phyloP scores from a whole-genome alignment of 2,888 invertebrate genomes.

The Euzetes globulus region DNA sequence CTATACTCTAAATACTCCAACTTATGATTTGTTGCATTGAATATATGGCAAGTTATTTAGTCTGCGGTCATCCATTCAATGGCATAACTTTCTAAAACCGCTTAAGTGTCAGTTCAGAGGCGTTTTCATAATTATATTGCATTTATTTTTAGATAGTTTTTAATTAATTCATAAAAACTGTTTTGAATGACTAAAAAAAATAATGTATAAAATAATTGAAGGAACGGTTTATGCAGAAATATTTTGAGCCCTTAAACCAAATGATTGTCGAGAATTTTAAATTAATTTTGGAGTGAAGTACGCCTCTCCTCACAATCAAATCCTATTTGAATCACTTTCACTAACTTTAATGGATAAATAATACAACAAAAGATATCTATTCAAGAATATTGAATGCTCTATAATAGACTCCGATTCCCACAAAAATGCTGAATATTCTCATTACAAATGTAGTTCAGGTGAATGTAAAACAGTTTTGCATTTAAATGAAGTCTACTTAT shows the following conservation, averaged over 20 bases:
- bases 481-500: no score
- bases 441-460: not conserved
- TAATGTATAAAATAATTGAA: no score
- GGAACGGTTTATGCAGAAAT: no score
- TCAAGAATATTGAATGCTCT: not conserved
- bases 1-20: not conserved
- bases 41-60: not conserved
- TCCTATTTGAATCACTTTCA: constrained; percentile 15
- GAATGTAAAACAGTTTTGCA: not conserved
- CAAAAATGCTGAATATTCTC: not conserved
- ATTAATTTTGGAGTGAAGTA: not conserved
- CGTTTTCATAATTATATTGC: no score
- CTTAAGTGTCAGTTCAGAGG: no score
- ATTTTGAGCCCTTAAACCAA: no score
- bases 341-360: not conserved
- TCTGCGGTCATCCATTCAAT: not conserved
- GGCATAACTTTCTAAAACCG: not conserved
- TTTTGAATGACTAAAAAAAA: no score
- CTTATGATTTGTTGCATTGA: constrained; percentile 1
- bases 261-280: no score
- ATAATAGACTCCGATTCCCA: not conserved
- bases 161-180: no score
- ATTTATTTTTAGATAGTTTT: no score
- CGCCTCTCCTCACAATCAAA: constrained; percentile 9
- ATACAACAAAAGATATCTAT: not conserved